A percentile compares a stretch with the other conserved stretches of the same genome.
Conservation (phyloP, 2,797 vertebrate species). For the Psittacula echo region DNA sequence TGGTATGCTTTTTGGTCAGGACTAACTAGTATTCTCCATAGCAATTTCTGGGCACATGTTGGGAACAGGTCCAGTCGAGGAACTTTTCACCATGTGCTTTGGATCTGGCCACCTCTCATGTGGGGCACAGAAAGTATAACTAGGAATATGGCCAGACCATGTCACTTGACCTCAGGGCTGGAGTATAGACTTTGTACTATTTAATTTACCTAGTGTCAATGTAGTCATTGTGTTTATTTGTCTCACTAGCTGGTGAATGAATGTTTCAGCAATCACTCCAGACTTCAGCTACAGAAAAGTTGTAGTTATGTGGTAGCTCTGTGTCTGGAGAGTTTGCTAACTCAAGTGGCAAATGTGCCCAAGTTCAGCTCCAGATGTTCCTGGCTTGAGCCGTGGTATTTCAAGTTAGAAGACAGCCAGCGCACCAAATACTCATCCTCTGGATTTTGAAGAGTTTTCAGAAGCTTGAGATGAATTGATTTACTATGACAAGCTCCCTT, state of each 20-base stretch:
- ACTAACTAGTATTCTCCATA: not conserved
- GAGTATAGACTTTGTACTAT: not conserved
- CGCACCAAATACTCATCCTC: not conserved
- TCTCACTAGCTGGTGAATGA: not conserved
- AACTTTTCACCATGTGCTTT: not conserved
- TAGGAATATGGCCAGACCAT: not conserved
- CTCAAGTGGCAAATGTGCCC: not conserved
- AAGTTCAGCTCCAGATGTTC: not conserved
- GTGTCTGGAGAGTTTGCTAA: not conserved
- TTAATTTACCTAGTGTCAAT: not conserved
- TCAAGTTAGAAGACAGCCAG: not conserved
- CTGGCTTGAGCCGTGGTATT: not conserved
- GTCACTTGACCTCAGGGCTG: not conserved
- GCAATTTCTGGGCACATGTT: not conserved
- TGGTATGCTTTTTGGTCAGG: not conserved
- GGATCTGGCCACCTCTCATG: not conserved
- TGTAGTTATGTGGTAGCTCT: not conserved
- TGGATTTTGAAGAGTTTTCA: not conserved
- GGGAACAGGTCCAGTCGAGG: not conserved
- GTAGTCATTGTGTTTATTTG: not conserved
- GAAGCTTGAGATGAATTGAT: not conserved
- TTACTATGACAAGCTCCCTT: not conserved
- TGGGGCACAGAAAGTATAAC: not conserved
- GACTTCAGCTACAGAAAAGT: not conserved
- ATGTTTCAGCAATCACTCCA: not conserved